A percentile compares a stretch with the other conserved stretches of the same genome.
Evolutionary conservation across 1,140 invertebrate species (phyloP).

Genomic region (Melitaea cinxia): DNA sequence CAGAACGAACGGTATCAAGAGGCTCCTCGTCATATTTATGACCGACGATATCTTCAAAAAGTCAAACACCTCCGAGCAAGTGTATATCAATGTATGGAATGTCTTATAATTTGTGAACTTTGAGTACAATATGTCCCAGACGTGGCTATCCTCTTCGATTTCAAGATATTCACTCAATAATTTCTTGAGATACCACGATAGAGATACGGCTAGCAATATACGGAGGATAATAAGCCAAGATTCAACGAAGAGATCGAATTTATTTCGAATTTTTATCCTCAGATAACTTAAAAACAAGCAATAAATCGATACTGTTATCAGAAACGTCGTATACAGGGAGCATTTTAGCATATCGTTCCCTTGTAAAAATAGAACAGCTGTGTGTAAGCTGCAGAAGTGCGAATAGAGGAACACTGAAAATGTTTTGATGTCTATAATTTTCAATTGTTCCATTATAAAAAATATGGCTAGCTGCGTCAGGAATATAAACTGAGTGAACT

Average conservation of each 20-base stretch:
- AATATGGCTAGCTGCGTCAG: conserved; percentile 86
- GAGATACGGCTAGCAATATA: conserved; percentile 46
- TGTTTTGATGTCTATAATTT: conserved; percentile 81
- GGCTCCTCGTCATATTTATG: conserved; percentile 78
- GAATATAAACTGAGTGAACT: conserved; percentile 91
- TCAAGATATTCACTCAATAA: conserved; percentile 59
- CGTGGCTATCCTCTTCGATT: conserved; percentile 85
- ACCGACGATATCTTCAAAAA: conserved; percentile 85
- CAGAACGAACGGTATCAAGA: conserved; percentile 83
- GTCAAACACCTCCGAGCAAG: conserved; percentile 92
- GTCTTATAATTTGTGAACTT: conserved; percentile 89
- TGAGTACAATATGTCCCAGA: conserved; percentile 88
- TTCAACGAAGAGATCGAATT: conserved; percentile 56
- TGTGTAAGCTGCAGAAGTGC: conserved; percentile 84
- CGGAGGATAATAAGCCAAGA: conserved; percentile 51
- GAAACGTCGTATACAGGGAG: conserved; percentile 84
- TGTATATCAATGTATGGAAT: conserved; percentile 93
- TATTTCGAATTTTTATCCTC: conserved; percentile 54
- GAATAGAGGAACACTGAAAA: conserved; percentile 79
- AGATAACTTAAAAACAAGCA: conserved; percentile 63
- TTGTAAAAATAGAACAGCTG: conserved; percentile 73
- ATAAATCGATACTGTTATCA: conserved; percentile 57
- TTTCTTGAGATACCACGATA: conserved; percentile 59
- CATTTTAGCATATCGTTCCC: conserved; percentile 85
- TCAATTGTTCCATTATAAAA: conserved; percentile 84